Percentiles rank a stretch among this genome's conserved stretches.
Evolutionary conservation across 1,140 invertebrate species (phyloP).

Genomic region (Lordiphosa collinella): DNA sequence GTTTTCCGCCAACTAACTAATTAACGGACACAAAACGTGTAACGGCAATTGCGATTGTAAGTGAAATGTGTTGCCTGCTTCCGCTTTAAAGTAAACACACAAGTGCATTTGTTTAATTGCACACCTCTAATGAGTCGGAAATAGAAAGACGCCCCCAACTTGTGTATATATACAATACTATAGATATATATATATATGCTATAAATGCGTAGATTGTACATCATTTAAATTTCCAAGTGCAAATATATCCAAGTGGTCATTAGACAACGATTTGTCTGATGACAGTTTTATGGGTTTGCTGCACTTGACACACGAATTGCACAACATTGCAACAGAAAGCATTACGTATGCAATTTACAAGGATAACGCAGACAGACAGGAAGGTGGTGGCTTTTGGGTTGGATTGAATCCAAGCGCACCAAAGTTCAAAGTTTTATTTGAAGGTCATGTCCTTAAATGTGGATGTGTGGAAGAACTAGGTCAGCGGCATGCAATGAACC

Average conservation of each 20-base stretch:
- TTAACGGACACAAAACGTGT: constrained; percentile 26
- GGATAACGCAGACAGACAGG: constrained; percentile 4
- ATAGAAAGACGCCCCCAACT: constrained; percentile 1
- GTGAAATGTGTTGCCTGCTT: constrained; percentile 1
- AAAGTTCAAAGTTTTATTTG: constrained; percentile 43
- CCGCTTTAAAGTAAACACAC: constrained; percentile 9
- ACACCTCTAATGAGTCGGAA: constrained; percentile 56
- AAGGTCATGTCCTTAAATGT: constrained; percentile 26
- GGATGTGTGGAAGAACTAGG: too few relatives aligned
- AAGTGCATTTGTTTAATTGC: constrained; percentile 63
- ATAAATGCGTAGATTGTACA: background rate
- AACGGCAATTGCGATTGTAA: constrained; percentile 14
- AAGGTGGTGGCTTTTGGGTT: background rate
- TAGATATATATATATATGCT: too few relatives aligned
- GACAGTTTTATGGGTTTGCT: constrained; percentile 64
- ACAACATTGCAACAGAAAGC: background rate
- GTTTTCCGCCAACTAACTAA: constrained; percentile 22
- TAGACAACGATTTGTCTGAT: constrained; percentile 17
- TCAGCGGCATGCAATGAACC: too few relatives aligned
- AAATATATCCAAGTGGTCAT: constrained; percentile 16
- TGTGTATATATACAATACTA: too few relatives aligned
- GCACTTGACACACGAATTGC: constrained; percentile 12
- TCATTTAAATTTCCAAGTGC: constrained; percentile 21
- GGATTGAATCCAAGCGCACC: background rate
- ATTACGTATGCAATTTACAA: constrained; percentile 17